These are phyloP conservation scores for Coelopa pilipes DNA, from an alignment of 2,888 invertebrate genomes.

Conservation along the genomic window DNA sequence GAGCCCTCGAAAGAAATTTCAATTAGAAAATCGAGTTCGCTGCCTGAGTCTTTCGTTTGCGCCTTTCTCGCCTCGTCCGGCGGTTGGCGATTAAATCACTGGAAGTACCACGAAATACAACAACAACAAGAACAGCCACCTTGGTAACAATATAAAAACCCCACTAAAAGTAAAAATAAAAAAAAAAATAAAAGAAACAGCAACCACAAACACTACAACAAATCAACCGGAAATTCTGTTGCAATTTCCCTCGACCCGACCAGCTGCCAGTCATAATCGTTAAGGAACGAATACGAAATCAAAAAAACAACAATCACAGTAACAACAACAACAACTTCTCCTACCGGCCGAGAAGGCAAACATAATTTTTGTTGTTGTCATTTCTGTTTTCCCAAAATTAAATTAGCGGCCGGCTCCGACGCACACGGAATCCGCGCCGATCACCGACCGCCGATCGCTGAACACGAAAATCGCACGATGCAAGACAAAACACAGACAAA, in stretches of 20 bases:
- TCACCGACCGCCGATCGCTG: neutral
- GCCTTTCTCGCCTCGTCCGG: neutral
- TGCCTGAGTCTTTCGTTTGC: slow-evolving; percentile 15
- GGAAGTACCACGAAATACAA: neutral
- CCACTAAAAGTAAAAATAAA: neutral
- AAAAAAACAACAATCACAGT: neutral
- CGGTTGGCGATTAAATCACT: neutral
- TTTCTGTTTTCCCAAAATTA: neutral
- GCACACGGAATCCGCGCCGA: neutral
- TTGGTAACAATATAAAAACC: too few species aligned
- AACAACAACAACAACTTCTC: neutral
- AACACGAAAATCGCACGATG: neutral
- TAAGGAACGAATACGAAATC: too few species aligned
- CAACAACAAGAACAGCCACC: neutral
- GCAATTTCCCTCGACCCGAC: slow-evolving; percentile 22
- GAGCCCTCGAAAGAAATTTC: neutral
- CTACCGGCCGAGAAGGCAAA: too few species aligned
- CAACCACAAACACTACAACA: slow-evolving; percentile 2
- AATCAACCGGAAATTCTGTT: slow-evolving; percentile 18
- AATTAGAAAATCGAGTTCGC: neutral
- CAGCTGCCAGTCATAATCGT: neutral
- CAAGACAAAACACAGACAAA: too few species aligned
- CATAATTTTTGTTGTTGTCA: neutral
- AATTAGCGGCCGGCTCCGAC: neutral
- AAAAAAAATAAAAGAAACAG: neutral